Evolutionary conservation across 2,797 vertebrate genomes (phyloP), one percentile per base, ranked within the genome.

Genomic region (Notolabrus celidotus): DNA sequence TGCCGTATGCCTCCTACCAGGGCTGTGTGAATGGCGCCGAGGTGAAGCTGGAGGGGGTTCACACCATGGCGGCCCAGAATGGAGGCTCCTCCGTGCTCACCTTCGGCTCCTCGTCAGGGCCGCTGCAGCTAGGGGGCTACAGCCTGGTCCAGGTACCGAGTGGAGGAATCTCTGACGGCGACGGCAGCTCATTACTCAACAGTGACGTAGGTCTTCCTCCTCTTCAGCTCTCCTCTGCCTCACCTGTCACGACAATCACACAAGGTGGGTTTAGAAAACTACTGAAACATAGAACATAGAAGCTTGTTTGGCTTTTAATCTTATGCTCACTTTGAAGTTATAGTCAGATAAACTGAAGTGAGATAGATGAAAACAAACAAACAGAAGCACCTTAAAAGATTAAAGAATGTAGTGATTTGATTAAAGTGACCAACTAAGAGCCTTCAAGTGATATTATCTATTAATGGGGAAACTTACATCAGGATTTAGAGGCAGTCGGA

Each of bases 71-170:
- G 16, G 93, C 94, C 54, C 96, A 98, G 88, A 97, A 97, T 17
- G 96, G 95, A 69, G 94, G 94, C 70, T 95, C 98, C 3, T 97
- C 97, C 0, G 94, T 98, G 55, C 93, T 98, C 87, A 96, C 97
- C 54, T 97, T 97, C 89, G 96, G 96, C 84, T 93, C 96, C 17
- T 86, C 92, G 3, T 86, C 92, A 57, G 92, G 92, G 68, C 94
- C 95, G 31, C 94, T 97, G 86, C 97, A 98, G 91, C 95, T 98
- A 90, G 97, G 96, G 83, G 96, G 96, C 67, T 99, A 99, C 91
- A 96, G 96, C 86, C 95, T 99, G 88, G 96, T 98, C 87, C 97
- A 96, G 87, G 95, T 98, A 82, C 95, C 96, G 34, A 95, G 93
- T 84, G 94, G 88, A 10, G 47, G 47, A 16, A 87, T 88, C 39